Conservation (phyloP, 2,113 vertebrate genomes). For the Ia io region DNA sequence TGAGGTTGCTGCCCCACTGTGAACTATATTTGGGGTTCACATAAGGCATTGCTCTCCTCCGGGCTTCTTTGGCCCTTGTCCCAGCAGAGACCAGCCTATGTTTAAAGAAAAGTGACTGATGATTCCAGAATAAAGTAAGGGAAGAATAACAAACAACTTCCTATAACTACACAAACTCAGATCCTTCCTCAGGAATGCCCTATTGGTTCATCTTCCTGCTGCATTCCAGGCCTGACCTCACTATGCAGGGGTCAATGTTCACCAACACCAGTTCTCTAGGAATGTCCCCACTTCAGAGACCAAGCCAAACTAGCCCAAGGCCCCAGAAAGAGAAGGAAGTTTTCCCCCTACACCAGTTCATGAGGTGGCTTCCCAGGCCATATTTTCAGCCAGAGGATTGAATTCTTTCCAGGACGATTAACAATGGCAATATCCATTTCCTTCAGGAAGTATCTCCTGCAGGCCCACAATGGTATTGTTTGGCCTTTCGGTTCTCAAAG, state of each 20-base stretch:
- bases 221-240: not conserved
- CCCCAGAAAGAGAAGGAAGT: not conserved
- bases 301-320: not conserved
- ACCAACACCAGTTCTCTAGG: not conserved
- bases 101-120: not conserved
- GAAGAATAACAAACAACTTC: not conserved
- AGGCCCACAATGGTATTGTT: not conserved
- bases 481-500: not conserved
- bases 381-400: not conserved
- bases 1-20: not conserved
- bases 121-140: not conserved
- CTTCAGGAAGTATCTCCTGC: not conserved
- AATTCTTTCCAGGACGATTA: not conserved
- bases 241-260: not conserved
- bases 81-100: not conserved
- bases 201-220: not conserved
- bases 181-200: not conserved
- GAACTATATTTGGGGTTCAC: not conserved
- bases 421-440: not conserved
- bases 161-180: not conserved
- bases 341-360: not conserved
- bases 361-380: not conserved
- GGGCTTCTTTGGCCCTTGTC: not conserved
- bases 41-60: not conserved
- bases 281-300: not conserved